phyloP scores from a whole-genome alignment of 2,797 vertebrate species.

The Hylomyscus alleni region DNA sequence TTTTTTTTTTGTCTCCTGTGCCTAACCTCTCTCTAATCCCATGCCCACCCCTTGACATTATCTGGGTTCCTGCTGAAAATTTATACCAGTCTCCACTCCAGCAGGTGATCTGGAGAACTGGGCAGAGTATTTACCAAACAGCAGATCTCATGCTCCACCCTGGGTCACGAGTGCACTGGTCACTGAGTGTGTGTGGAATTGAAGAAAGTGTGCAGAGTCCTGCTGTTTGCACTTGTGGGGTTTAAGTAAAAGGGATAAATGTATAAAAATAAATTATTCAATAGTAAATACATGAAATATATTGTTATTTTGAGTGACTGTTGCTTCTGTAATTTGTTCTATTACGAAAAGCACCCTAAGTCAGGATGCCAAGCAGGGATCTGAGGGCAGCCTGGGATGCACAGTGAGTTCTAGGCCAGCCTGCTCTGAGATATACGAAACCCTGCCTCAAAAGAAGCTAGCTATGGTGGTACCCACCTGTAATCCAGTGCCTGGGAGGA shows the following conservation, averaged over 20 bases:
- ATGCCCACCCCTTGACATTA: not conserved
- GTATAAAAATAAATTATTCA: conserved; percentile 56
- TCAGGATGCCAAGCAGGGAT: not conserved
- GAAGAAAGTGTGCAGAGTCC: conserved; percentile 56
- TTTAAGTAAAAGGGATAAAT: conserved; percentile 62
- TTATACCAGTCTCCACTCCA: not conserved
- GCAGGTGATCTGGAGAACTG: conserved; percentile 70
- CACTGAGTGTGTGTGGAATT: conserved; percentile 13
- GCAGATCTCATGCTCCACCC: conserved; percentile 21
- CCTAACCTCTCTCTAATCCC: not conserved
- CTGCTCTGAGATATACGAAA: not conserved
- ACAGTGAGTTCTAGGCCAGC: not conserved
- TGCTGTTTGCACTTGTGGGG: conserved; percentile 54
- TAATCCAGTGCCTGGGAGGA: not conserved
- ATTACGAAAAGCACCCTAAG: conserved; percentile 3
- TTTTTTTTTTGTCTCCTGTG: not conserved
- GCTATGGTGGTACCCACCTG: not conserved
- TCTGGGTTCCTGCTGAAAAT: conserved; percentile 15
- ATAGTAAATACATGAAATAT: conserved; percentile 48
- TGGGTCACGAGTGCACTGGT: conserved; percentile 37
- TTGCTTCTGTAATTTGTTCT: conserved; percentile 66
- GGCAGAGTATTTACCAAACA: conserved; percentile 66
- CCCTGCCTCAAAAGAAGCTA: not conserved
- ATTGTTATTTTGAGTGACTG: conserved; percentile 11
- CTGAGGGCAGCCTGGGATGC: not conserved